Evolutionary conservation across 30 jellyfish, hydroid and myxozoan genomes (phyloP).

Genomic region (Hydra vulgaris): DNA sequence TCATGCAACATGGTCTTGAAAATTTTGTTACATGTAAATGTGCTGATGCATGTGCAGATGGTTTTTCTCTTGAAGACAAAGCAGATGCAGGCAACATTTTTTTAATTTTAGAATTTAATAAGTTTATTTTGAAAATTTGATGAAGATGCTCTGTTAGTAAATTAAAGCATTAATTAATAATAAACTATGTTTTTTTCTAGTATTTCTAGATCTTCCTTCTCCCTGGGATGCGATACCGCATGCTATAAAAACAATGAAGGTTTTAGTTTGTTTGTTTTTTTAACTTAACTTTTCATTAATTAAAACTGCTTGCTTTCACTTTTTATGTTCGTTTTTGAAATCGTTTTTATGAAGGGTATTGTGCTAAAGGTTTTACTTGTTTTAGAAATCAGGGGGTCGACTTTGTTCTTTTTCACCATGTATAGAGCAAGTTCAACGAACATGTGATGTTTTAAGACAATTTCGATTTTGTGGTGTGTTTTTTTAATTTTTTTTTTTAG

Average conservation of each 20-base stretch:
- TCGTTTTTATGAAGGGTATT: too few relatives aligned
- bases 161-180: not conserved
- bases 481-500: not conserved
- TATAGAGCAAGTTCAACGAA: conserved; percentile 85
- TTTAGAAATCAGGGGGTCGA: conserved; percentile 80
- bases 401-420: conserved; percentile 94
- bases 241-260: conserved; percentile 53
- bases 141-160: not conserved
- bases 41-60: conserved; percentile 64
- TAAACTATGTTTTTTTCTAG: conserved; percentile 14
- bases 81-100: conserved; percentile 80
- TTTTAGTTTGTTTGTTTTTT: not conserved
- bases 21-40: conserved; percentile 46
- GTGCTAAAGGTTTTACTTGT: not conserved
- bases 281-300: too few relatives aligned
- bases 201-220: conserved; percentile 42
- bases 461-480: conserved; percentile 61
- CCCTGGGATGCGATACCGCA: conserved; percentile 58
- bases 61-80: conserved; percentile 37
- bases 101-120: not conserved
- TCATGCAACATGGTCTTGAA: conserved; percentile 47
- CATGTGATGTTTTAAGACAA: conserved; percentile 42
- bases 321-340: not conserved
- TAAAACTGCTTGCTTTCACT: too few relatives aligned
- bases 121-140: not conserved